Percentiles rank a stretch among this genome's conserved stretches.
Conservation (phyloP, 2,888 invertebrate genomes). For the Leucania comma region DNA sequence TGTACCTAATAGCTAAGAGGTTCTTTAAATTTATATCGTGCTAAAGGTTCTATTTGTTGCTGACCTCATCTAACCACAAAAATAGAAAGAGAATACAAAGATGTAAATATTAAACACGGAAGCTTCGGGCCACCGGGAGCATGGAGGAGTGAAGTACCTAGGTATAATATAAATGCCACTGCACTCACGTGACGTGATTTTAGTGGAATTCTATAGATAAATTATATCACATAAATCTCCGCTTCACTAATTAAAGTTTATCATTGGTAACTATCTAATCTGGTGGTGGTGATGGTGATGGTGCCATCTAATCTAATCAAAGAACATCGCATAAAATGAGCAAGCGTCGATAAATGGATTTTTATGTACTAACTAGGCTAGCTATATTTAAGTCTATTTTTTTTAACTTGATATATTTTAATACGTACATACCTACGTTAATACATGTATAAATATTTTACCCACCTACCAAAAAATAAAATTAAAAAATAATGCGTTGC, state of each 20-base stretch:
- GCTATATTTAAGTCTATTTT: neutral
- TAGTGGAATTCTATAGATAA: neutral
- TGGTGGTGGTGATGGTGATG: no score
- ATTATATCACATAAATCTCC: neutral
- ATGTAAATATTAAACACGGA: neutral
- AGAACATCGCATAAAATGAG: slow-evolving; percentile 20
- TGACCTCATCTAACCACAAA: neutral
- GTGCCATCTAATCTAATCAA: slow-evolving; percentile 19
- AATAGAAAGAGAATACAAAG: neutral
- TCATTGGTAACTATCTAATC: slow-evolving; percentile 3
- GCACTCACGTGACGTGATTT: neutral
- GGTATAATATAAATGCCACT: neutral
- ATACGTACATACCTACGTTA: neutral
- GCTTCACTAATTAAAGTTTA: neutral
- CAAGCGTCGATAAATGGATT: slow-evolving; percentile 8
- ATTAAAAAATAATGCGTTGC: neutral
- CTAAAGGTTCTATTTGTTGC: neutral
- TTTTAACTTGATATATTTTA: neutral
- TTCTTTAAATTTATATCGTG: neutral
- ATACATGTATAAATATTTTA: neutral
- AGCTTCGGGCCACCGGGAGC: slow-evolving; percentile 5
- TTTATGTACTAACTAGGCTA: neutral
- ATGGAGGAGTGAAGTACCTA: neutral
- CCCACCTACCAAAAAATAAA: neutral
- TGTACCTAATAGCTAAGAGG: no score